These are phyloP conservation scores for Baronia brevicornis DNA, from an alignment of 2,888 invertebrate genomes.

Conservation along the genomic window DNA sequence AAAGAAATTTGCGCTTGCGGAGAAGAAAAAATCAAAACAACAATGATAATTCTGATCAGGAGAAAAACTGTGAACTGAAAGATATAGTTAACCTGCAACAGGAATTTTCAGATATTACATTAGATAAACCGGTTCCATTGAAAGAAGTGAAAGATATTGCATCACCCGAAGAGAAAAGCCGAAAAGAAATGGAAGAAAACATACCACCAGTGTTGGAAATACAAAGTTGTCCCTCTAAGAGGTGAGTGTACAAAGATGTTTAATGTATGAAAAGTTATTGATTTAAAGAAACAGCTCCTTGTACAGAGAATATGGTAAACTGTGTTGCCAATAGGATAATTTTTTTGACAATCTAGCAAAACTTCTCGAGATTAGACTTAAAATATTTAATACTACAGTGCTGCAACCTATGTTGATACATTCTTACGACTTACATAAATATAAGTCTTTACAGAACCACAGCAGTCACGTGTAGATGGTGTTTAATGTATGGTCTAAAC, in stretches of 20 bases:
- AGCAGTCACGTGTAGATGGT: too few relatives aligned
- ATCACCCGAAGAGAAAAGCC: slow-evolving; percentile 53
- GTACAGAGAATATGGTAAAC: not conserved
- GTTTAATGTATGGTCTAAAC: too few relatives aligned
- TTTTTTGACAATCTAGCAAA: too few relatives aligned
- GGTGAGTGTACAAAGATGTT: too few relatives aligned
- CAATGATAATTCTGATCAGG: slow-evolving; percentile 28
- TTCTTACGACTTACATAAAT: too few relatives aligned
- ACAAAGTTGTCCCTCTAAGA: slow-evolving; percentile 61
- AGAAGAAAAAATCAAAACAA: slow-evolving; percentile 33
- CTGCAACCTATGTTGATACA: too few relatives aligned
- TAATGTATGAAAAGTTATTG: too few relatives aligned
- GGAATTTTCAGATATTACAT: slow-evolving; percentile 56
- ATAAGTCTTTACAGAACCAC: too few relatives aligned
- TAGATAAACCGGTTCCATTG: slow-evolving; percentile 40
- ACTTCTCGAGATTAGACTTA: too few relatives aligned
- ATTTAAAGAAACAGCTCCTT: not conserved
- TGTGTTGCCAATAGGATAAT: too few relatives aligned
- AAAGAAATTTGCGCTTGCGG: slow-evolving; percentile 42
- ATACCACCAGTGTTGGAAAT: slow-evolving; percentile 37
- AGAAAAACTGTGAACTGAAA: slow-evolving; percentile 36
- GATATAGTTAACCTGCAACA: slow-evolving; percentile 55
- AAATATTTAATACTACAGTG: too few relatives aligned
- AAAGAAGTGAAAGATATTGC: slow-evolving; percentile 45
- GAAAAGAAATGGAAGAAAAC: slow-evolving; percentile 37